Evolutionary conservation across 2,113 vertebrate species (phyloP), one percentile per base, ranked within the genome.

Genomic region (Dascyllus trimaculatus): DNA sequence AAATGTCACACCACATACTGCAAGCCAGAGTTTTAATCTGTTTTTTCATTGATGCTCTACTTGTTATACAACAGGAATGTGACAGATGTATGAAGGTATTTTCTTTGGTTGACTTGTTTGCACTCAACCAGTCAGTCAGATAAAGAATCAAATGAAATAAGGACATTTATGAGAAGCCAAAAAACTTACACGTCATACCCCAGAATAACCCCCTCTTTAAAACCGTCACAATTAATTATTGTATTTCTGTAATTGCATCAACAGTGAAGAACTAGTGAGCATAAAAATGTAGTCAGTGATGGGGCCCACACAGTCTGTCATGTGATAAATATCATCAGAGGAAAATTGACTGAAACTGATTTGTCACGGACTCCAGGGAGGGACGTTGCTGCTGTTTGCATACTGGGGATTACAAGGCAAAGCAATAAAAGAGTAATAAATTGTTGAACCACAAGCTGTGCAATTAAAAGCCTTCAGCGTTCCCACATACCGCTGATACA

Each of bases 281-380:
- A 24, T 62, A 24, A 57, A 77, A 73, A 71, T 67, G 18, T 17
- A 67, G 58, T 14, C 4, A 26, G 26, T 61, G 52, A 82, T 86
- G 71, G 71, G 74, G 48, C 18, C 32, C 79, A 62, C 52, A 60
- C 64, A 10, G 61, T 61, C 53, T 22, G 51, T 88, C 85, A 85
- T 89, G 73, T 85, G 85, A 86, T 32, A 32, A 74, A 71, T 54
- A 66, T 60, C 64, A 85, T 74, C 58, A 58, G 60, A 57, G 80
- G 6, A 29, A 54, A 59, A 75, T 71, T 69, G n/a, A 83, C 51
- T 70, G 24, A 53, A 64, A 75, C 26, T 1, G 25, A 75, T 78
- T 66, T 9, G 81, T 80, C 1, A n/a, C 11, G 60, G 22, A 52
- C 59, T 61, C 11, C 32, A 46, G 17, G 14, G 52, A 59, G 17